Percentiles rank a stretch among this genome's conserved stretches.
Evolutionary conservation across 2,113 vertebrate species (phyloP).

Genomic region (Callipepla californica): DNA sequence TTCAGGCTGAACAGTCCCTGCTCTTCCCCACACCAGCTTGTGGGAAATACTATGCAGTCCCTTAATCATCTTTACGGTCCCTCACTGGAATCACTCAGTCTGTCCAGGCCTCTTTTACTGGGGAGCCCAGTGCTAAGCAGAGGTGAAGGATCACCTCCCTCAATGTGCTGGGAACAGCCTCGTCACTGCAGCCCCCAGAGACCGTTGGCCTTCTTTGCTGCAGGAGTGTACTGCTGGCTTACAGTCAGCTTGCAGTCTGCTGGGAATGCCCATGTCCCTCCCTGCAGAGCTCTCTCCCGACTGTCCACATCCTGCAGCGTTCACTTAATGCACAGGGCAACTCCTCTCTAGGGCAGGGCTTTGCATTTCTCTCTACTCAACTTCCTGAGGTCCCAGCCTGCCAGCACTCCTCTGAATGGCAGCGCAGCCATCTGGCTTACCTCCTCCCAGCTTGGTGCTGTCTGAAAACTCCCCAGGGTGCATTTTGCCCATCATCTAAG

Average conservation of each 20-base stretch:
- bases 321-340: no score
- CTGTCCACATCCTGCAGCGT: not conserved
- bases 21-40: not conserved
- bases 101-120: not conserved
- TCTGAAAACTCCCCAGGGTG: not conserved
- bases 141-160: not conserved
- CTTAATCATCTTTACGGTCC: not conserved
- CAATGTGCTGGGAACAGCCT: not conserved
- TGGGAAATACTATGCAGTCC: not conserved
- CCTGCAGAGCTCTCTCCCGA: not conserved
- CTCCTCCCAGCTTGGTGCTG: not conserved
- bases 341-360: not conserved
- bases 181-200: not conserved
- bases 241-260: no score
- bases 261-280: not conserved
- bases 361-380: not conserved
- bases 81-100: not conserved
- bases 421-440: not conserved
- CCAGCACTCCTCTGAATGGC: fast-evolving
- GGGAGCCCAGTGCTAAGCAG: not conserved
- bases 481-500: not conserved
- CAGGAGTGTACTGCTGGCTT: not conserved
- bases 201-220: not conserved
- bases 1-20: not conserved
- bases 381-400: not conserved